Conservation (phyloP, 2,888 invertebrate species). For the Mimas tiliae region DNA sequence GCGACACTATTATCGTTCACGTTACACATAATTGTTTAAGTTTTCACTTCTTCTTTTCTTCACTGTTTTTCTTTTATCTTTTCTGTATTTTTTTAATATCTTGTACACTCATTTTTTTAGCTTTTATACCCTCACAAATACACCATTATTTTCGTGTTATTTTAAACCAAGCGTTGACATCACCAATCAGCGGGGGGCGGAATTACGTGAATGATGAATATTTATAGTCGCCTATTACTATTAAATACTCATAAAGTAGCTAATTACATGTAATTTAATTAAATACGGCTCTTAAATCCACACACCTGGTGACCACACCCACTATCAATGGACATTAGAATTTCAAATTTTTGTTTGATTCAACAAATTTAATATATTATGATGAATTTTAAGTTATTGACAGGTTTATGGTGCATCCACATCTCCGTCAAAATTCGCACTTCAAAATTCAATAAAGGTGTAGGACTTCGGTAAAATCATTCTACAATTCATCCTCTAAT, state of each 20-base stretch:
- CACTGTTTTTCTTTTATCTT: too few species aligned
- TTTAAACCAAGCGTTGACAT: background rate
- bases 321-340: background rate
- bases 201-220: constrained; percentile 9
- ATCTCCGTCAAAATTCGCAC: background rate
- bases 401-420: background rate
- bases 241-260: constrained; percentile 10
- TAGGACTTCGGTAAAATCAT: too few species aligned
- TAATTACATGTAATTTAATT: constrained; percentile 17
- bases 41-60: too few species aligned
- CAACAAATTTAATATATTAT: background rate
- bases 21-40: too few species aligned
- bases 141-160: background rate
- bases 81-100: too few species aligned
- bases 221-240: constrained; percentile 13
- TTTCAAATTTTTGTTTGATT: background rate
- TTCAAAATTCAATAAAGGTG: too few species aligned
- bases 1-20: too few species aligned
- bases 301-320: constrained; percentile 15
- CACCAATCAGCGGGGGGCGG: constrained; percentile 20
- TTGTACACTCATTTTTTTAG: too few species aligned
- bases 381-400: background rate
- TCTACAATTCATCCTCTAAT: too few species aligned
- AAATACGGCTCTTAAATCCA: background rate
- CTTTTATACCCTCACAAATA: background rate